Percentiles rank a stretch among this genome's conserved stretches.
These are phyloP conservation scores for Aphaenogaster ashmeadi DNA, from an alignment of 1,140 invertebrate genomes.

Conservation along the genomic window DNA sequence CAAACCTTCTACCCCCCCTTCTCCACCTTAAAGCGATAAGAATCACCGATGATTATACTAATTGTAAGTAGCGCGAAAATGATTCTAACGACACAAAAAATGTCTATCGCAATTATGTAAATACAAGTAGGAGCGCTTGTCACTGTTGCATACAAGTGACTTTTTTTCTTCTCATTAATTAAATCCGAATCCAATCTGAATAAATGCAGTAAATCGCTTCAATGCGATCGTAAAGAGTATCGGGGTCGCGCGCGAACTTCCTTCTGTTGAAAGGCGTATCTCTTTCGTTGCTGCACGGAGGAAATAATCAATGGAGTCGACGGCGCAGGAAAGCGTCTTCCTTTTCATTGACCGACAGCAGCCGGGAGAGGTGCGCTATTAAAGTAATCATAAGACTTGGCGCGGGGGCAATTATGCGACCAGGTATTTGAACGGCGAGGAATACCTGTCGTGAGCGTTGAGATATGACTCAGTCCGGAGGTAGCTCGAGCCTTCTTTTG, in stretches of 20 bases:
- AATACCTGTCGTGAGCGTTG: conserved; percentile 47
- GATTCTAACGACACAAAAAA: conserved; percentile 3
- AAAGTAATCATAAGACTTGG: conserved; percentile 52
- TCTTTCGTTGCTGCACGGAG: conserved; percentile 1
- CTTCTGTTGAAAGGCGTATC: background rate
- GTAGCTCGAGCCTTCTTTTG: conserved; percentile 20
- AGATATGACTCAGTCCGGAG: conserved; percentile 38
- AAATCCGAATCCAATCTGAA: background rate
- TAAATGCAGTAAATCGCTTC: background rate
- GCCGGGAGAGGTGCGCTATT: conserved; percentile 39
- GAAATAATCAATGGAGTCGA: conserved; percentile 46
- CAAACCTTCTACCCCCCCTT: too few relatives aligned
- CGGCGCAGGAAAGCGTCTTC: conserved; percentile 32
- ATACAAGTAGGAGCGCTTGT: background rate
- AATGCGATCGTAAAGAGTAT: background rate
- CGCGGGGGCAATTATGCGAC: conserved; percentile 31
- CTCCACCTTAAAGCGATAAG: background rate
- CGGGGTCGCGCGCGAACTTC: background rate
- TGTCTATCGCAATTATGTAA: conserved; percentile 10
- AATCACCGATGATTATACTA: background rate
- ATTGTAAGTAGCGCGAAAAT: background rate
- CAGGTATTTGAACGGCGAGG: conserved; percentile 30
- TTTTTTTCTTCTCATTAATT: background rate
- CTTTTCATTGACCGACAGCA: conserved; percentile 45
- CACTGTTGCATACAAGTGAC: background rate